Evolutionary conservation across 2,797 vertebrate genomes (phyloP).

Genomic region (Danio albolineatus): DNA sequence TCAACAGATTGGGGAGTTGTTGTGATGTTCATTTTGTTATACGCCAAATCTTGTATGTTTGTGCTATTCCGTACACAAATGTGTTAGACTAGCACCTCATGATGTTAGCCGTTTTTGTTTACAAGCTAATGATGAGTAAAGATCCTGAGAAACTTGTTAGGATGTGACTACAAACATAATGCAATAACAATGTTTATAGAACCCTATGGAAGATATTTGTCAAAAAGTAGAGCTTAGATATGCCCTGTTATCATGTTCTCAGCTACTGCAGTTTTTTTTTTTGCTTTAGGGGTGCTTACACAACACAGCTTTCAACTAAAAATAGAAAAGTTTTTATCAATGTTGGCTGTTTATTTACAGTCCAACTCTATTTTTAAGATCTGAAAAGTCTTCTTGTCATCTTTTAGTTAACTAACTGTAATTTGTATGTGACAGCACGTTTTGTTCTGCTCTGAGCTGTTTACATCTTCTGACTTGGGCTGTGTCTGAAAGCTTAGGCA

Average conservation of each 20-base stretch:
- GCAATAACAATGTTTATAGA: constrained; percentile 24
- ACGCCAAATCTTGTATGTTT: constrained; percentile 12
- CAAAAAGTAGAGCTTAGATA: neutral
- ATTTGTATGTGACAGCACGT: too few relatives aligned
- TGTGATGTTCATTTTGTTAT: constrained; percentile 15
- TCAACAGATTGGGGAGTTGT: neutral
- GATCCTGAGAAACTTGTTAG: constrained; percentile 15
- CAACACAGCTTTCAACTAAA: too few relatives aligned
- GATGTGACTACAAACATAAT: constrained; percentile 5
- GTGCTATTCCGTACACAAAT: constrained; percentile 1
- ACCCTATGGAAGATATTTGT: neutral
- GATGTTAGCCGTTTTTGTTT: constrained; percentile 7
- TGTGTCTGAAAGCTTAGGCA: too few relatives aligned
- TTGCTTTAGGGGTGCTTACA: too few relatives aligned
- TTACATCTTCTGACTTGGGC: too few relatives aligned
- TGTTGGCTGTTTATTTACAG: too few relatives aligned
- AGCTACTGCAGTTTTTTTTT: neutral
- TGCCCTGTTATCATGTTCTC: constrained; percentile 1
- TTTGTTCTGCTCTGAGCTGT: too few relatives aligned
- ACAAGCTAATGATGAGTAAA: constrained; percentile 4
- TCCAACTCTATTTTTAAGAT: too few relatives aligned
- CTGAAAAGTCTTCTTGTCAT: too few relatives aligned
- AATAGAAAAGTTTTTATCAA: too few relatives aligned
- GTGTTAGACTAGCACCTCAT: neutral
- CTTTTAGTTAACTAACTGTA: too few relatives aligned